phyloP scores from a whole-genome alignment of 1,140 invertebrate genomes.

The Lepidotrigona ventralis region DNA sequence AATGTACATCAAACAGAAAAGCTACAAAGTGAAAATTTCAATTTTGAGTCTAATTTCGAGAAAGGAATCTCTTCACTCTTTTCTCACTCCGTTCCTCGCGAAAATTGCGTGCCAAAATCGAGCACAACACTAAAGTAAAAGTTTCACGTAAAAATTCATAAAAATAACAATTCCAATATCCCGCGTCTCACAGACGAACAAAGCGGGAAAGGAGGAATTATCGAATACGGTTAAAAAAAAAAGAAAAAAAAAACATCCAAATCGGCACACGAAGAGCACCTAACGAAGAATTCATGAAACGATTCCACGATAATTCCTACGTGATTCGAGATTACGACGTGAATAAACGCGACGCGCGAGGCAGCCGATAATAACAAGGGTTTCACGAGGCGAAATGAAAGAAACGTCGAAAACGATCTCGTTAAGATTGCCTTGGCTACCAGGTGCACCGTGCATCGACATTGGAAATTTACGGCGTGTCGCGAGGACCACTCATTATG shows the following conservation, averaged over 20 bases:
- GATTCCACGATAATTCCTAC: neutral
- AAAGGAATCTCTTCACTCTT: too few species aligned
- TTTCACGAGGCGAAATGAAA: conserved; percentile 11
- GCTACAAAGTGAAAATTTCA: too few species aligned
- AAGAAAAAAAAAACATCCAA: neutral
- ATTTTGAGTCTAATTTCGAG: too few species aligned
- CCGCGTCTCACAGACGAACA: neutral
- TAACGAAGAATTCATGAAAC: too few species aligned
- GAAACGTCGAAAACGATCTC: conserved; percentile 42
- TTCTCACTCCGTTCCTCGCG: too few species aligned
- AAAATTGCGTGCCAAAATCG: too few species aligned
- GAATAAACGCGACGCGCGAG: conserved; percentile 3
- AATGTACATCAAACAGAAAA: too few species aligned
- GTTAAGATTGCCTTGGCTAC: conserved; percentile 38
- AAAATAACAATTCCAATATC: neutral
- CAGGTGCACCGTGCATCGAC: conserved; percentile 55
- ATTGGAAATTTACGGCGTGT: conserved; percentile 53
- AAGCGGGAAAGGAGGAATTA: neutral
- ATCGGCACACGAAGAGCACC: neutral
- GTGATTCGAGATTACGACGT: neutral
- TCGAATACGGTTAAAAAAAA: neutral
- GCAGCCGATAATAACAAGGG: conserved; percentile 4
- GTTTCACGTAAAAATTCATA: neutral
- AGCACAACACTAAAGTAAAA: too few species aligned
- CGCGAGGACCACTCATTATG: conserved; percentile 46